These are phyloP conservation scores for Neuroterus valhalla DNA, from an alignment of 1,140 invertebrate species.

Conservation along the genomic window DNA sequence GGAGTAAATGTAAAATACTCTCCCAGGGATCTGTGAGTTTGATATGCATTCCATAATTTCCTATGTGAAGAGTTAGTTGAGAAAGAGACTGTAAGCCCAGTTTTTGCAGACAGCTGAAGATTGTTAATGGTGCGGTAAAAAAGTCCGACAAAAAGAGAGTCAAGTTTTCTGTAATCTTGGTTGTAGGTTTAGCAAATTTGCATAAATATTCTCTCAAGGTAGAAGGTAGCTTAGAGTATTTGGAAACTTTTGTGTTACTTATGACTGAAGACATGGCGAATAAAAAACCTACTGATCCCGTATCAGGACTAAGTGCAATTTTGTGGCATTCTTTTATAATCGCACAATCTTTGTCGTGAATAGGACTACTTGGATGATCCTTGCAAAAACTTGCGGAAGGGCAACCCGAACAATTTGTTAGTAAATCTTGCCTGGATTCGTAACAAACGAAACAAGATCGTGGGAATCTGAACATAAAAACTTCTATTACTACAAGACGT, in stretches of 20 bases:
- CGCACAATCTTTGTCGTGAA: constrained; percentile 11
- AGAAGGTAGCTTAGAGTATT: too few relatives aligned
- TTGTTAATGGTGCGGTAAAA: too few relatives aligned
- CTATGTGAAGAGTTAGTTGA: too few relatives aligned
- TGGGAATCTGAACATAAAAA: neutral
- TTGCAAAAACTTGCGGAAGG: constrained; percentile 3
- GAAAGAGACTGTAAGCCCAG: too few relatives aligned
- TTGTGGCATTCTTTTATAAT: neutral
- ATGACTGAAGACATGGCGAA: neutral
- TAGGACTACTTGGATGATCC: neutral
- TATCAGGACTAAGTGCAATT: neutral
- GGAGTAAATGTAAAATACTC: constrained; percentile 4
- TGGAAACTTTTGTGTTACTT: too few relatives aligned
- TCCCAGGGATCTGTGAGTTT: too few relatives aligned
- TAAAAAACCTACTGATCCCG: neutral
- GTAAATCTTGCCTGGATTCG: neutral
- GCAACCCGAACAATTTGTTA: constrained; percentile 2
- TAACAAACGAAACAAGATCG: neutral
- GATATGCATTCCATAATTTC: too few relatives aligned
- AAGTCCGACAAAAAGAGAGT: too few relatives aligned
- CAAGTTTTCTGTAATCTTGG: too few relatives aligned
- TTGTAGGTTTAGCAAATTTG: too few relatives aligned
- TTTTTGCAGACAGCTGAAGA: too few relatives aligned
- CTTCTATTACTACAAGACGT: neutral
- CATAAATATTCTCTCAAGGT: too few relatives aligned